Percentiles rank a stretch among this genome's conserved stretches.
Evolutionary conservation across 2,113 vertebrate species (phyloP).

Genomic region (Forbesichthys agassizii): DNA sequence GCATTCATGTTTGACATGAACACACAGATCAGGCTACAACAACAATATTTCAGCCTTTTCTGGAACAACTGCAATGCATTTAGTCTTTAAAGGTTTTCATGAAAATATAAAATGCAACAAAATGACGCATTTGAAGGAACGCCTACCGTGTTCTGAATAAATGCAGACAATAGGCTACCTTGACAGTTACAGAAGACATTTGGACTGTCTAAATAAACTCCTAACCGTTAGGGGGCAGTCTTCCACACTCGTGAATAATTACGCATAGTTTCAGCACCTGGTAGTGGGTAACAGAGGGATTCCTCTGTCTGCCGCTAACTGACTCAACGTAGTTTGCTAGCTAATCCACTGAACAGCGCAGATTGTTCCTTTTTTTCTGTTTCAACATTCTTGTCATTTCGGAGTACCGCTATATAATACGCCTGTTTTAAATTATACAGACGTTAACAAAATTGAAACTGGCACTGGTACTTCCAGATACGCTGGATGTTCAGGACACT

Average conservation of each 20-base stretch:
- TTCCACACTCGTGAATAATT: neutral
- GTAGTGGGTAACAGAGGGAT: constrained; percentile 36
- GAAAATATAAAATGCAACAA: too few species aligned
- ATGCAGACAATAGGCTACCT: neutral
- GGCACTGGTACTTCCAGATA: neutral
- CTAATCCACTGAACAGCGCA: constrained; percentile 58
- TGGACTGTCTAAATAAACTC: constrained; percentile 17
- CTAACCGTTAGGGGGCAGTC: constrained; percentile 46
- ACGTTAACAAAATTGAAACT: neutral
- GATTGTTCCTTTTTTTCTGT: constrained; percentile 29
- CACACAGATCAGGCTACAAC: too few species aligned
- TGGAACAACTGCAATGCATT: too few species aligned
- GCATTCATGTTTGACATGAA: constrained; percentile 1
- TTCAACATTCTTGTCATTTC: constrained; percentile 1
- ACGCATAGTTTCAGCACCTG: constrained; percentile 6
- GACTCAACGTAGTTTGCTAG: constrained; percentile 30
- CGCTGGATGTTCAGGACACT: constrained; percentile 30
- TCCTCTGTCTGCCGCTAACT: constrained; percentile 51
- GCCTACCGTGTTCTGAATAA: neutral
- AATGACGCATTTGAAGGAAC: neutral
- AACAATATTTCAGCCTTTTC: too few species aligned
- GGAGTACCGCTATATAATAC: neutral
- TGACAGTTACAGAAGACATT: neutral
- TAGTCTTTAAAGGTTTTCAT: too few species aligned
- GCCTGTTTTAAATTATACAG: neutral